These are phyloP conservation scores for Cataglyphis rosenhaueri DNA, from an alignment of 2,888 invertebrate genomes.

Conservation along the genomic window DNA sequence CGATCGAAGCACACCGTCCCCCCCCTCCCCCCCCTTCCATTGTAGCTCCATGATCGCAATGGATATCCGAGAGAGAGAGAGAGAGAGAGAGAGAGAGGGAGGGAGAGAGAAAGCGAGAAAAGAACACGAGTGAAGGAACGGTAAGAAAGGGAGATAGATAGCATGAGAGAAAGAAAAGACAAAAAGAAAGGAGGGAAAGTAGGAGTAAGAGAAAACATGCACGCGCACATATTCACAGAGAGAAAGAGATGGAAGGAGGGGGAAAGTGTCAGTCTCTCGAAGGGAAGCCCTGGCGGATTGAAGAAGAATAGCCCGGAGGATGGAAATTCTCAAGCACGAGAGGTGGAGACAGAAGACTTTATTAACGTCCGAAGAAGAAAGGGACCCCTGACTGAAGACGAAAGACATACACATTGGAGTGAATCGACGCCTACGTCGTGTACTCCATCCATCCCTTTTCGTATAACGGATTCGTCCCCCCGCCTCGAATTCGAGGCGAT, in stretches of 20 bases:
- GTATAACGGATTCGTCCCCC: conserved; percentile 43
- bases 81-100: conserved; percentile 52
- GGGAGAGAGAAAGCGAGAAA: background rate
- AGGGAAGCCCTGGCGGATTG: conserved; percentile 51
- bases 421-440: conserved; percentile 56
- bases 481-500: conserved; percentile 13
- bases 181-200: background rate
- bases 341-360: conserved; percentile 68
- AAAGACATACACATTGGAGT: conserved; percentile 61
- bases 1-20: conserved; percentile 72
- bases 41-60: conserved; percentile 81
- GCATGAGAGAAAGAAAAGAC: background rate
- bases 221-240: background rate
- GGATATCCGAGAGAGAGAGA: conserved; percentile 66
- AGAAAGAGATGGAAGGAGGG: background rate
- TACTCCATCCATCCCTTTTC: conserved; percentile 12
- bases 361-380: conserved; percentile 67
- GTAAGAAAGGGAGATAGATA: background rate
- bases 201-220: background rate
- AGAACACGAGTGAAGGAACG: conserved; percentile 44
- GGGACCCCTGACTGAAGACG: conserved; percentile 58
- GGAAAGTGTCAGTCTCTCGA: conserved; percentile 23
- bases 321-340: conserved; percentile 67
- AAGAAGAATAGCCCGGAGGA: conserved; percentile 69
- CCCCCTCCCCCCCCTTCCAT: conserved; percentile 60